Percentiles rank a stretch among this genome's conserved stretches.
Conservation (phyloP, 2,888 invertebrate genomes). For the Acanthosepion lycidas region DNA sequence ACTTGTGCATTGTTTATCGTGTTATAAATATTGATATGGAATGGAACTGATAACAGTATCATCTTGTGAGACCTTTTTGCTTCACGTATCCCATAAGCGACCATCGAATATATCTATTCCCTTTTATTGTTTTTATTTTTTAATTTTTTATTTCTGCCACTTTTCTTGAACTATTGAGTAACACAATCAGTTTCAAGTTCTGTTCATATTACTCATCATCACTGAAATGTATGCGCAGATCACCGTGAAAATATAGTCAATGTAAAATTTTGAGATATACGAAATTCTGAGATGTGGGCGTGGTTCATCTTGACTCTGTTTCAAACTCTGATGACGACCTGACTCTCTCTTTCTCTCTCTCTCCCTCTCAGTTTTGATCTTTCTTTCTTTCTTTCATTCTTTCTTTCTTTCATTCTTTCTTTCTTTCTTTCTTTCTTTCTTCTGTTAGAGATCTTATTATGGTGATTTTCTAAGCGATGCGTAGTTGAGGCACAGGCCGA, state of each 20-base stretch:
- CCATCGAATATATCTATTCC: background rate
- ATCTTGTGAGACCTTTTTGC: background rate
- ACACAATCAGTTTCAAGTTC: background rate
- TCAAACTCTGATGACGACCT: background rate
- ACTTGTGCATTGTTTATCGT: background rate
- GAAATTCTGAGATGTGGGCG: background rate
- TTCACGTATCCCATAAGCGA: background rate
- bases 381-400: background rate
- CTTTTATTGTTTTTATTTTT: background rate
- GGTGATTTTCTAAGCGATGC: no score
- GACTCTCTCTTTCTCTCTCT: background rate
- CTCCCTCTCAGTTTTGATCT: background rate
- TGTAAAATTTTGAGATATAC: background rate
- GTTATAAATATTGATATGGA: background rate
- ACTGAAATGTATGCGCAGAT: background rate
- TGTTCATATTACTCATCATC: background rate
- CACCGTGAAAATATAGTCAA: background rate
- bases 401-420: no score
- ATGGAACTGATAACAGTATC: background rate
- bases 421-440: no score
- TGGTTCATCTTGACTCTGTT: background rate
- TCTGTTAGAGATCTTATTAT: no score
- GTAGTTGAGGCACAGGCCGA: no score
- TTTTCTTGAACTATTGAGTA: background rate
- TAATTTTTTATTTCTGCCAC: no score